phyloP scores from a whole-genome alignment of 2,797 vertebrate genomes.

The Halcyon badia region DNA sequence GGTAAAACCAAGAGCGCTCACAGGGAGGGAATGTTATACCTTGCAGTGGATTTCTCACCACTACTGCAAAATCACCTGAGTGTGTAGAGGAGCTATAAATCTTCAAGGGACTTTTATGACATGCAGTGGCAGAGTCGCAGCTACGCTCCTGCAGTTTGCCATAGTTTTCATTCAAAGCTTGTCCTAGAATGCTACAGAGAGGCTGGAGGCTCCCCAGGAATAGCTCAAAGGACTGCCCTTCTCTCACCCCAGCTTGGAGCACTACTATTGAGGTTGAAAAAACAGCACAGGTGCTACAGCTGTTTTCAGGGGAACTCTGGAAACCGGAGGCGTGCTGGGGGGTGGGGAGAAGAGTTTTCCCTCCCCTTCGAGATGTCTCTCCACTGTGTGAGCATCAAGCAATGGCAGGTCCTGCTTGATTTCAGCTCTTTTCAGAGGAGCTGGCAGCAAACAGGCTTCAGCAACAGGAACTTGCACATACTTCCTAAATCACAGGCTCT shows the following conservation, averaged over 20 bases:
- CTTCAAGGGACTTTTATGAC: neutral
- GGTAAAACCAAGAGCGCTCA: neutral
- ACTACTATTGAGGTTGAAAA: neutral
- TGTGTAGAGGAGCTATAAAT: conserved; percentile 3
- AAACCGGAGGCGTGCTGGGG: neutral
- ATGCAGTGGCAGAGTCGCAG: neutral
- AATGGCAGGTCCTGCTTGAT: neutral
- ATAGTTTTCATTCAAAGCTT: neutral
- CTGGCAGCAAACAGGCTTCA: neutral
- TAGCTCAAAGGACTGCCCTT: neutral
- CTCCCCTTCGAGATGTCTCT: neutral
- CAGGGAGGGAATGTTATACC: neutral
- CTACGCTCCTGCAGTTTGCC: neutral
- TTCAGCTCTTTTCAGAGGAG: neutral
- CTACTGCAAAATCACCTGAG: conserved; percentile 44
- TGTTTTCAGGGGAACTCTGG: neutral
- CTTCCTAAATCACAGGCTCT: neutral
- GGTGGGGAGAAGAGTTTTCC: neutral
- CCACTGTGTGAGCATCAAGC: neutral
- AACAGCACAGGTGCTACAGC: neutral
- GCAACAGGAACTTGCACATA: neutral
- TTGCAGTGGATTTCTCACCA: neutral
- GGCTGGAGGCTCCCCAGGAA: neutral
- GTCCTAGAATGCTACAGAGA: neutral
- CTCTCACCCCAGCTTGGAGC: neutral